Conservation (phyloP, 2,113 vertebrate species). For the Climacteris rufus region DNA sequence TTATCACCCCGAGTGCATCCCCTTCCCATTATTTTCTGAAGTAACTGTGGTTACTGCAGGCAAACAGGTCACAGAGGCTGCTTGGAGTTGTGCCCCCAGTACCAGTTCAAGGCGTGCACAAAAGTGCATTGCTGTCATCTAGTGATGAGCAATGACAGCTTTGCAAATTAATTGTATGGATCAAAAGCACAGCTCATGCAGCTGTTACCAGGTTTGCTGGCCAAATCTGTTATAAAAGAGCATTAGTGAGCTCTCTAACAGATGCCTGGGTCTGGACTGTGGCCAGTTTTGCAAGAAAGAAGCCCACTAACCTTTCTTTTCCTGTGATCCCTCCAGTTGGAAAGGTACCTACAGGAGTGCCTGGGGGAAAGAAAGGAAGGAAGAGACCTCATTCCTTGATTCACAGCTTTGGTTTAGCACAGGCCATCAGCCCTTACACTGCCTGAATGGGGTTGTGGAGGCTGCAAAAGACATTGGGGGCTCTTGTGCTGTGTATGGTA, state of each 20-base stretch:
- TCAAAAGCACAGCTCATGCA: neutral
- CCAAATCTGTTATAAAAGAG: neutral
- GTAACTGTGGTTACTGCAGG: neutral
- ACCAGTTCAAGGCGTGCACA: neutral
- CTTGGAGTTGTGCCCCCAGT: neutral
- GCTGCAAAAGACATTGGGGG: neutral
- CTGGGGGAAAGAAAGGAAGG: neutral
- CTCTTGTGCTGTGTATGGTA: accelerated
- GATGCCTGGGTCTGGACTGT: constrained; percentile 5
- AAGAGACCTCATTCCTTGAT: neutral
- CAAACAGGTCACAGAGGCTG: neutral
- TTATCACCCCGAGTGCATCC: neutral
- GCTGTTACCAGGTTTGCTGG: constrained; percentile 21
- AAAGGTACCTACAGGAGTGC: neutral
- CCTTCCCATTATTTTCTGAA: neutral
- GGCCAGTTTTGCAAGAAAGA: neutral
- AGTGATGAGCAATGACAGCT: constrained; percentile 30
- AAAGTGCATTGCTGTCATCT: constrained; percentile 54
- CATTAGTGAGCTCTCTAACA: neutral
- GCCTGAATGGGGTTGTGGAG: neutral
- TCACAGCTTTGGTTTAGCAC: neutral
- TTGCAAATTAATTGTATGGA: constrained; percentile 1
- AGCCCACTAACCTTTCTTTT: neutral
- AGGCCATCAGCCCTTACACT: neutral
- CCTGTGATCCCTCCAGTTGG: neutral